phyloP scores from a whole-genome alignment of 2,113 vertebrate species.

The Saccopteryx leptura region DNA sequence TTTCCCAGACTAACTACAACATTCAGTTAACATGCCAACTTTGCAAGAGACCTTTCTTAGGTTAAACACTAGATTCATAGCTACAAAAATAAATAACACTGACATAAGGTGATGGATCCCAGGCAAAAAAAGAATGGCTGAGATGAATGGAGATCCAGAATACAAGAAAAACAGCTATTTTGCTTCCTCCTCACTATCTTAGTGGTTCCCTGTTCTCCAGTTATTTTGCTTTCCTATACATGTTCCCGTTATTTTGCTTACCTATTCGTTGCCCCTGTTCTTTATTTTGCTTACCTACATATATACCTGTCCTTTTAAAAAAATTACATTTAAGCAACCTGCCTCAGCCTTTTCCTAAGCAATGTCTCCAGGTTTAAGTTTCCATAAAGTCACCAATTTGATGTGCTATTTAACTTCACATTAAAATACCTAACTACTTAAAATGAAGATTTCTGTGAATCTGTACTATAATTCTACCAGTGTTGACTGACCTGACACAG shows the following conservation, averaged over 20 bases:
- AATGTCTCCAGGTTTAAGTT: not conserved
- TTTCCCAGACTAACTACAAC: not conserved
- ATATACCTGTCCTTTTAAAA: not conserved
- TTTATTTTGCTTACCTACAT: not conserved
- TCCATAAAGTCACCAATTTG: not conserved
- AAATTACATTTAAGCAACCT: not conserved
- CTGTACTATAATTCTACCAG: not conserved
- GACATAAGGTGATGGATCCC: not conserved
- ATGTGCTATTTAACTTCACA: not conserved
- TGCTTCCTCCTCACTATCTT: not conserved
- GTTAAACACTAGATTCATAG: not conserved
- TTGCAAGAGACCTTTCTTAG: not conserved
- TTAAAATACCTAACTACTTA: not conserved
- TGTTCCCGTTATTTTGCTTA: not conserved
- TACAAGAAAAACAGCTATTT: not conserved
- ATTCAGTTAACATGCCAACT: not conserved
- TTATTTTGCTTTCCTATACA: not conserved
- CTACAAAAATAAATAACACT: constrained; percentile 36
- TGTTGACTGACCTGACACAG: not conserved
- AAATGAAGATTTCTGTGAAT: not conserved
- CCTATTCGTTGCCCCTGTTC: too few species aligned
- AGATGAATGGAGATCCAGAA: not conserved
- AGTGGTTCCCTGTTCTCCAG: not conserved
- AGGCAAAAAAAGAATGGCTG: not conserved
- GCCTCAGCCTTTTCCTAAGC: not conserved